phyloP scores from a whole-genome alignment of 2,797 vertebrate species.

The Alcedo atthis region DNA sequence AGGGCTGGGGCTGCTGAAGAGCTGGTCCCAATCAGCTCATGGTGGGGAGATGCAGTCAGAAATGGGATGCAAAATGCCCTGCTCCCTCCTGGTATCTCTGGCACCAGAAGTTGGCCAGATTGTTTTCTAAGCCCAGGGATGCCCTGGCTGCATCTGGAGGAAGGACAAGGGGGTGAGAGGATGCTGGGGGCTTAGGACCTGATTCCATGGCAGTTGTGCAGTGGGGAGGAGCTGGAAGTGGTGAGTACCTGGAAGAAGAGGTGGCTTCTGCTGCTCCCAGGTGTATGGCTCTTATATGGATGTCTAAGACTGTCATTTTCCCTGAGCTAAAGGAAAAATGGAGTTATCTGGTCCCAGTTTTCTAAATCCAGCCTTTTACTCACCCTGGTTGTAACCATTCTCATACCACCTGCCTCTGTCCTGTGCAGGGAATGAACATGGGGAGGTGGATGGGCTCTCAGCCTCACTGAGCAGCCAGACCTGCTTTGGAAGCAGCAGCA shows the following conservation, averaged over 20 bases:
- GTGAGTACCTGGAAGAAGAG: not conserved
- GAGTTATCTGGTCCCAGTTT: accelerated
- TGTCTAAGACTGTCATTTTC: not conserved
- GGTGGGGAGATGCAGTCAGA: not conserved
- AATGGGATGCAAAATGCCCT: not conserved
- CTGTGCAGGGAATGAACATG: accelerated
- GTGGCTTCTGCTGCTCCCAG: not conserved
- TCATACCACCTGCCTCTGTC: not conserved
- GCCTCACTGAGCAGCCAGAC: accelerated
- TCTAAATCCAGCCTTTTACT: not conserved
- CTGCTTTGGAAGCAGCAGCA: not conserved
- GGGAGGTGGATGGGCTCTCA: not conserved
- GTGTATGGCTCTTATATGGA: not conserved
- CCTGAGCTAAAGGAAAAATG: not conserved
- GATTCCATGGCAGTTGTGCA: not conserved
- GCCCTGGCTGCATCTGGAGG: not conserved
- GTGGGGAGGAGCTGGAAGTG: not conserved
- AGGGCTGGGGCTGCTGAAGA: not conserved
- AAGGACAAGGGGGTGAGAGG: not conserved
- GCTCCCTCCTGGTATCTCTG: accelerated
- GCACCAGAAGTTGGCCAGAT: not conserved
- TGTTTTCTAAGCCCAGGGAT: not conserved
- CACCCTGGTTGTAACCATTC: not conserved
- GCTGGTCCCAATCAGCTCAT: not conserved
- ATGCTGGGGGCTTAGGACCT: not conserved